Evolutionary conservation across 2,888 invertebrate species (phyloP).

Genomic region (Melinopterus prodromus): DNA sequence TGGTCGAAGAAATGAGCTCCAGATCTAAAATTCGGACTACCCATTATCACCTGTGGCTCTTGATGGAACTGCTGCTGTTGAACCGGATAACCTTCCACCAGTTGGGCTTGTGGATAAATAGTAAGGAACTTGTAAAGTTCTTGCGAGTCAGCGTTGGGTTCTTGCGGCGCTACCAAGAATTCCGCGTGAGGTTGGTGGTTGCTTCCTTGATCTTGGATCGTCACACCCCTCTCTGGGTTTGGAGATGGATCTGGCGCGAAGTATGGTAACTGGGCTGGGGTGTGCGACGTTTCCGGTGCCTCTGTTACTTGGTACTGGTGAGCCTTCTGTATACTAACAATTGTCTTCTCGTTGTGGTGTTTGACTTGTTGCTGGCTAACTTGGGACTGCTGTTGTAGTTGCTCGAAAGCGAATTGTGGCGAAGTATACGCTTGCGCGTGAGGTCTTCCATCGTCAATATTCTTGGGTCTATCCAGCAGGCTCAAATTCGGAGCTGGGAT

Average conservation of each 20-base stretch:
- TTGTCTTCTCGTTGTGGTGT: constrained; percentile 52
- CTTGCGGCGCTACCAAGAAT: constrained; percentile 32
- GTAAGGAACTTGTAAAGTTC: constrained; percentile 53
- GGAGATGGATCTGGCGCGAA: constrained; percentile 65
- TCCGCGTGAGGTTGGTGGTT: constrained; percentile 33
- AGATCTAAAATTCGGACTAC: constrained; percentile 49
- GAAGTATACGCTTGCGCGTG: constrained; percentile 34
- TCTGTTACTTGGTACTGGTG: constrained; percentile 66
- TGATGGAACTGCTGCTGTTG: constrained; percentile 52
- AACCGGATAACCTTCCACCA: constrained; percentile 32
- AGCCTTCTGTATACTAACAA: constrained; percentile 41
- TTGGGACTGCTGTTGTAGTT: constrained; percentile 25
- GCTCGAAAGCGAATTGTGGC: constrained; percentile 12
- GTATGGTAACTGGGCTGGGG: constrained; percentile 53
- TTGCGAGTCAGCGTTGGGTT: constrained; percentile 49
- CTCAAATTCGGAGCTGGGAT: constrained; percentile 86
- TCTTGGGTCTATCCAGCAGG: constrained; percentile 70
- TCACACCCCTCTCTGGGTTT: constrained; percentile 40
- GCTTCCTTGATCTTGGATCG: constrained; percentile 43
- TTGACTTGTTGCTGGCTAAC: constrained; percentile 46
- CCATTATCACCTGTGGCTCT: constrained; percentile 44
- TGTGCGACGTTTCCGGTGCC: constrained; percentile 57
- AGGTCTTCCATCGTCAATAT: constrained; percentile 55
- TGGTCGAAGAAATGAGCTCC: constrained; percentile 55
- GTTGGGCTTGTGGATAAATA: constrained; percentile 38